phyloP scores from a whole-genome alignment of 2,888 invertebrate genomes.

The Nemotelus pantherinus region DNA sequence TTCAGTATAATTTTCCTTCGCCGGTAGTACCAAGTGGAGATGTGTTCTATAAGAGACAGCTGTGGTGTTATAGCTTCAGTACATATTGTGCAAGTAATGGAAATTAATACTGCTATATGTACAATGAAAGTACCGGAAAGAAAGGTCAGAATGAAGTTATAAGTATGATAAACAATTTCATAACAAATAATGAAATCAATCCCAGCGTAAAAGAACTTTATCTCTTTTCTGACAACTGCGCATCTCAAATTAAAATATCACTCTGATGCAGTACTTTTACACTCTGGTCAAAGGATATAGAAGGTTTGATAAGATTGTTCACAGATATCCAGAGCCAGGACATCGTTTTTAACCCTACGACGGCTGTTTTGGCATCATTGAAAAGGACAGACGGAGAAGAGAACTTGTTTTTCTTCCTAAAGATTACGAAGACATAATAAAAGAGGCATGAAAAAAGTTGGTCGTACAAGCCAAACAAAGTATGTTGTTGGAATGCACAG shows the following conservation, averaged over 20 bases:
- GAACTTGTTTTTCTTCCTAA: not conserved
- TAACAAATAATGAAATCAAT: not conserved
- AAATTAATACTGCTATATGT: not conserved
- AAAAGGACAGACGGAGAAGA: not conserved
- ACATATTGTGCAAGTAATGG: not conserved
- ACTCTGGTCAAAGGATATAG: not conserved
- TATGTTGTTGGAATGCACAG: not conserved
- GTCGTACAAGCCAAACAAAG: not conserved
- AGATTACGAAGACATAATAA: not conserved
- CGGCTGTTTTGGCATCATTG: not conserved
- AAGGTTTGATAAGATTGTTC: not conserved
- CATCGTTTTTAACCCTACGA: not conserved
- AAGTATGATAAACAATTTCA: not conserved
- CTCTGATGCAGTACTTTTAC: not conserved
- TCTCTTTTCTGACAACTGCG: slow-evolving; percentile 1
- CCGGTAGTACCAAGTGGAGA: slow-evolving; percentile 3
- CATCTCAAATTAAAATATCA: not conserved
- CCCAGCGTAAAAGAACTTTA: slow-evolving; percentile 1
- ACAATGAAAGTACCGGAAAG: slow-evolving; percentile 14
- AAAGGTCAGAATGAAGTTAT: not conserved
- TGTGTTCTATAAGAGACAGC: slow-evolving; percentile 3
- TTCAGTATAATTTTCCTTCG: slow-evolving; percentile 1
- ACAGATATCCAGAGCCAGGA: slow-evolving; percentile 6
- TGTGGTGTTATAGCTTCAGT: not conserved
- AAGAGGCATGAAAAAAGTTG: not conserved